Conservation (phyloP, 2,888 invertebrate species). For the Stegana nigrithorax region DNA sequence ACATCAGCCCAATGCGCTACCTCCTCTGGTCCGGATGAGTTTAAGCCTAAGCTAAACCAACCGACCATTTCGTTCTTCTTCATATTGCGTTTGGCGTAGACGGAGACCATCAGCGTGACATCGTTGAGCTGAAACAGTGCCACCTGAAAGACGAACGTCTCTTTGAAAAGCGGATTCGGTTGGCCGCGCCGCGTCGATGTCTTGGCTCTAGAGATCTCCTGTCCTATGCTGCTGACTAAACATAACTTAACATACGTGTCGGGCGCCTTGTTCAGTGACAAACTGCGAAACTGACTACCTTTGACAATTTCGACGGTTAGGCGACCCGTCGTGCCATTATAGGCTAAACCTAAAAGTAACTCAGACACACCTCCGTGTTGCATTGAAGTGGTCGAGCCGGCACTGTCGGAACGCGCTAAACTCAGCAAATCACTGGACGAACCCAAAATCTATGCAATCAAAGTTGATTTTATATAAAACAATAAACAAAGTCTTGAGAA, state of each 20-base stretch:
- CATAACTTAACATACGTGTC: conserved; percentile 95
- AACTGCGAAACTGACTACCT: conserved; percentile 78
- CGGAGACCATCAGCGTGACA: conserved; percentile 93
- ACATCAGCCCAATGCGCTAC: conserved; percentile 94
- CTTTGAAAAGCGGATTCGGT: conserved; percentile 95
- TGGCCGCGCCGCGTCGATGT: conserved; percentile 92
- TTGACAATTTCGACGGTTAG: conserved; percentile 87
- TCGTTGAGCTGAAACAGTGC: conserved; percentile 94
- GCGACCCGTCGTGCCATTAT: conserved; percentile 93
- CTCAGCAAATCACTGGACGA: conserved; percentile 77
- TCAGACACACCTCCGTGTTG: conserved; percentile 92
- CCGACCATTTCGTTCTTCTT: conserved; percentile 97
- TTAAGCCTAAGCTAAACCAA: conserved; percentile 94
- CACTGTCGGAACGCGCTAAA: conserved; percentile 91
- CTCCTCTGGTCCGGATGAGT: conserved; percentile 92
- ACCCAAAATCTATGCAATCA: conserved; percentile 68
- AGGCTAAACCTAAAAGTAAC: conserved; percentile 87
- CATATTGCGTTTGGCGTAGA: conserved; percentile 91
- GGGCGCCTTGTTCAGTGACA: conserved; percentile 83
- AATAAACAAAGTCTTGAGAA: background rate
- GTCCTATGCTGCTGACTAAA: conserved; percentile 90
- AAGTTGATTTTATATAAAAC: background rate
- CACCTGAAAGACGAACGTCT: conserved; percentile 97
- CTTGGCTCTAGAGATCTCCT: conserved; percentile 93
- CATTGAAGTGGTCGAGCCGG: conserved; percentile 93